Conservation (phyloP, 2,797 vertebrate species). For the Crax fasciolata region DNA sequence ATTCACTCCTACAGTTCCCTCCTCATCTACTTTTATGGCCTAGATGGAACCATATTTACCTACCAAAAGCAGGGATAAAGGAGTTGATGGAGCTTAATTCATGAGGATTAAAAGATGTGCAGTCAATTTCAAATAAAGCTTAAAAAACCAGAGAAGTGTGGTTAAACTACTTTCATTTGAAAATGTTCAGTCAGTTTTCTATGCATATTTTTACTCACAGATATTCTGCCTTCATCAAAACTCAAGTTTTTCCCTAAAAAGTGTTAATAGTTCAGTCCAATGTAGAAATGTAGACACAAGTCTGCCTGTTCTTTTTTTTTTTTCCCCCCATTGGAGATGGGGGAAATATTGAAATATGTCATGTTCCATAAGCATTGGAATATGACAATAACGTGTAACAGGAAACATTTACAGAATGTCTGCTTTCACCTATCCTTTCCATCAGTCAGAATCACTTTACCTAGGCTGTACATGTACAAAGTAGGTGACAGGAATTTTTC, state of each 20-base stretch:
- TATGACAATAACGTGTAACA: neutral
- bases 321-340: neutral
- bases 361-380: neutral
- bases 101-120: neutral
- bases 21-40: neutral
- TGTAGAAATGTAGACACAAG: rapidly evolving
- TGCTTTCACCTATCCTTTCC: neutral
- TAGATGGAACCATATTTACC: neutral
- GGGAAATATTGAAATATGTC: too few relatives aligned
- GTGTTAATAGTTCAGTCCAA: neutral
- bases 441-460: neutral
- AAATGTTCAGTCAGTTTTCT: neutral
- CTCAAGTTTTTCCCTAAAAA: neutral
- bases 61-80: neutral
- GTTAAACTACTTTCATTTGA: neutral
- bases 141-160: neutral
- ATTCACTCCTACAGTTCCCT: neutral
- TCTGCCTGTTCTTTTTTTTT: neutral
- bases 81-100: neutral
- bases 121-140: neutral
- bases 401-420: too few relatives aligned
- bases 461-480: rapidly evolving
- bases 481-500: neutral
- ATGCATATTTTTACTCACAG: neutral
- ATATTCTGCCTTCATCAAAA: neutral